These are phyloP conservation scores for Bombycilla garrulus DNA, from an alignment of 2,113 vertebrate genomes.

Conservation along the genomic window DNA sequence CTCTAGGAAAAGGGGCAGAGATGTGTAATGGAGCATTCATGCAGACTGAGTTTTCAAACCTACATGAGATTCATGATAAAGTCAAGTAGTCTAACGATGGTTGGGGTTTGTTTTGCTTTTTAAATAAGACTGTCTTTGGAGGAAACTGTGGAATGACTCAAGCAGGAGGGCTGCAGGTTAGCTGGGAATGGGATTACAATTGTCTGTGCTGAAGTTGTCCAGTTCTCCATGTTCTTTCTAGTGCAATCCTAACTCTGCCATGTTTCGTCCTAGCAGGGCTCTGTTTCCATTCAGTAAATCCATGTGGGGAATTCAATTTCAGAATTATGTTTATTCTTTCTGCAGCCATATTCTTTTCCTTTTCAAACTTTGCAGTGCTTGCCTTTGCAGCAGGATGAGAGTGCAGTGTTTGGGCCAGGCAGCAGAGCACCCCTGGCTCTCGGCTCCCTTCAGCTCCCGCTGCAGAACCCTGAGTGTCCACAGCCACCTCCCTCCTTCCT, in stretches of 20 bases:
- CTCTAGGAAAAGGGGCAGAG: background rate
- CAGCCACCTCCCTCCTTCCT: background rate
- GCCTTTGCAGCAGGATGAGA: background rate
- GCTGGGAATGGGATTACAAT: background rate
- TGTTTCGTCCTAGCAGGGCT: background rate
- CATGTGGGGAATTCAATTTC: background rate
- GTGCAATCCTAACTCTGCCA: background rate
- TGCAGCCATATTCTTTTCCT: background rate
- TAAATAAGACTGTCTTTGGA: background rate
- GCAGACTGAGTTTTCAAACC: background rate
- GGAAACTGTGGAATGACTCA: background rate
- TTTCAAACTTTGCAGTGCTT: background rate
- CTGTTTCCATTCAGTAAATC: background rate
- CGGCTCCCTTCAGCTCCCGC: background rate
- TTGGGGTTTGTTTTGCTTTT: background rate
- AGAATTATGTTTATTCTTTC: background rate
- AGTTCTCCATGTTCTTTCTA: background rate
- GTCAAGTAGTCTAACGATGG: too few relatives aligned
- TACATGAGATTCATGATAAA: accelerated
- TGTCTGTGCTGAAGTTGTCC: background rate
- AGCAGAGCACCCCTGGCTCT: background rate
- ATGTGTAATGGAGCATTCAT: background rate
- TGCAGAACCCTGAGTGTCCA: background rate
- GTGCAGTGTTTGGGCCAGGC: background rate
- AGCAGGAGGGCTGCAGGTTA: background rate